phyloP scores from a whole-genome alignment of 2,888 invertebrate genomes.

The Tryphoninae sp. region DNA sequence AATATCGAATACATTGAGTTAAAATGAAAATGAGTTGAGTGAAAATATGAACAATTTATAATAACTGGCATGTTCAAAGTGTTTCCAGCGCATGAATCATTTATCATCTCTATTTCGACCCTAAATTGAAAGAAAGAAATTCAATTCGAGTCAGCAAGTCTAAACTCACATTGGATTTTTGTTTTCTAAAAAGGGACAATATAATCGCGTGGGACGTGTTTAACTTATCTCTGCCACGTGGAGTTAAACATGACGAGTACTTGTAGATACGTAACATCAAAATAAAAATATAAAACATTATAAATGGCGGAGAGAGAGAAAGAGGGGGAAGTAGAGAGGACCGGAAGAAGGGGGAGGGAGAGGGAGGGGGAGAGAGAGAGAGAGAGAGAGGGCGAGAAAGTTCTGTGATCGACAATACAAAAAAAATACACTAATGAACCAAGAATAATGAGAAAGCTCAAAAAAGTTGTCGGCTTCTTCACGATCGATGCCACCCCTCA shows the following conservation, averaged over 20 bases:
- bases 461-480: slow-evolving; percentile 62
- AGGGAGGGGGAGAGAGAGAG: neutral
- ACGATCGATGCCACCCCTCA: slow-evolving; percentile 26
- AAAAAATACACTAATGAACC: slow-evolving; percentile 68
- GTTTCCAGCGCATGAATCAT: no score
- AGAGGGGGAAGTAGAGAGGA: neutral
- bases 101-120: no score
- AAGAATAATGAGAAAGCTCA: slow-evolving; percentile 61
- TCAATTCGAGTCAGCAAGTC: no score
- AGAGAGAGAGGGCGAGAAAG: neutral
- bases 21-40: no score
- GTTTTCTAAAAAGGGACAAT: no score
- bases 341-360: no score
- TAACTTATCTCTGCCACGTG: no score
- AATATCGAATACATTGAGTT: no score
- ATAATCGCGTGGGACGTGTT: no score
- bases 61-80: no score
- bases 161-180: no score
- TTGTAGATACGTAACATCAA: slow-evolving; percentile 22
- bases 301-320: neutral
- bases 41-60: no score
- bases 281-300: slow-evolving; percentile 50
- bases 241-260: neutral
- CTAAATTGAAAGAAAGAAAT: neutral
- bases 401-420: slow-evolving; percentile 43